Evolutionary conservation across 2,113 vertebrate species (phyloP), one percentile per base, ranked within the genome.

Genomic region (Eulemur rufifrons): DNA sequence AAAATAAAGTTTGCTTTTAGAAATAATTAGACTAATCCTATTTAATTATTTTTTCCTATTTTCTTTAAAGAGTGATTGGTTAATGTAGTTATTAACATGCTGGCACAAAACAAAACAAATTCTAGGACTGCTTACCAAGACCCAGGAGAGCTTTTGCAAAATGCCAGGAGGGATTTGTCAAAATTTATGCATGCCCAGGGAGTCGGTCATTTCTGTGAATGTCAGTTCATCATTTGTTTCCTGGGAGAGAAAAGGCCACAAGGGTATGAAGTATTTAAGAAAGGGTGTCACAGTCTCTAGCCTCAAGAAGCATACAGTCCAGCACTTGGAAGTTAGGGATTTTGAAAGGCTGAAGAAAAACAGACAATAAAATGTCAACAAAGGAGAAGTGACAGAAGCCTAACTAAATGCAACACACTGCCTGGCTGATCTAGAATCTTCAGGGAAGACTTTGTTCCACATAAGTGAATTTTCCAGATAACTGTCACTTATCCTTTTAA

Each of bases 401-500:
- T 94, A 25, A 73, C 56, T 59, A 54, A 90, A 63, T 69, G 21
- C 37, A 71, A 10, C 5, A 21, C 1, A 3, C 29, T 2, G 20
- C n/a, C 12, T 93, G 15, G 34, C n/a, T 84, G 45, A 84, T 77
- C 86, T 68, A 56, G 69, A 91, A 83, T 91, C 66, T 86, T 93
- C 23, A 78, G 88, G 52, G 68, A 90, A 71, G 32, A 27, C 4
- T 0, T n/a, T 6, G 34, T 97, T 89, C 56, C 78, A 86, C 32
- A 0, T 76, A 78, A 95, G 27, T 77, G 34, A 95, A 77, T 96
- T 97, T 97, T 93, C 91, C 69, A 93, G 52, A 52, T 96, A 94
- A 94, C 56, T 93, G 56, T 81, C 82, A 73, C 63, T 89, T 96
- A 94, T 37, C 64, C 34, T 23, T 96, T 96, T 97, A 95, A 96